These are phyloP conservation scores for Megaceryle torquata DNA, from an alignment of 2,113 vertebrate genomes.

Conservation along the genomic window DNA sequence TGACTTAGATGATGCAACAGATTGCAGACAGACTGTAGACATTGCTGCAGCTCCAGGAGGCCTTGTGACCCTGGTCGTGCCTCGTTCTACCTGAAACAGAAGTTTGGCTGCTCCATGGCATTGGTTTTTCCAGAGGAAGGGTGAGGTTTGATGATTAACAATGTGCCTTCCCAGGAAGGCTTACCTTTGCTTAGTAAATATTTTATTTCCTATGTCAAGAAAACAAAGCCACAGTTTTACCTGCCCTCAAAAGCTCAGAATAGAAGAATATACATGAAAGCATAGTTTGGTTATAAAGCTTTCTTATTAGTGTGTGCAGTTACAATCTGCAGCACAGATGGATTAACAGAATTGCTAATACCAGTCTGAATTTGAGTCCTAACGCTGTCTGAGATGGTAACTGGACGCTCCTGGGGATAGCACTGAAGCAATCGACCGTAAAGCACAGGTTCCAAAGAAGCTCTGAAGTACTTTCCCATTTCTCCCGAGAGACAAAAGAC, in stretches of 20 bases:
- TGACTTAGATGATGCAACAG: neutral
- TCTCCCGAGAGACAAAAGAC: conserved; percentile 22
- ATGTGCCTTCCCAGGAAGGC: neutral
- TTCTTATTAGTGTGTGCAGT: neutral
- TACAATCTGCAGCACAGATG: neutral
- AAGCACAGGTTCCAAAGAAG: neutral
- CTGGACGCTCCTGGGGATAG: neutral
- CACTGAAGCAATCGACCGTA: neutral
- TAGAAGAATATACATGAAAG: neutral
- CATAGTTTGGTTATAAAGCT: neutral
- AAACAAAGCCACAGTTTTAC: neutral
- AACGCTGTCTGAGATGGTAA: neutral
- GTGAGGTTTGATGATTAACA: neutral
- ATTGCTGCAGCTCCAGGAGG: neutral
- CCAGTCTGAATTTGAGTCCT: neutral
- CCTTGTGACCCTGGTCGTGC: neutral
- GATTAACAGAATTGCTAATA: neutral
- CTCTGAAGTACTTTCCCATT: neutral
- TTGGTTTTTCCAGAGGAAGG: neutral
- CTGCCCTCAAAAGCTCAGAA: neutral
- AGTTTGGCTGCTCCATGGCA: neutral
- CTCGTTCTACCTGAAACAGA: neutral
- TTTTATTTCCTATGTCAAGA: conserved; percentile 19
- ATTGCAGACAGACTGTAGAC: fast-evolving
- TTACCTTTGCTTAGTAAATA: conserved; percentile 27